Base-by-base conservation (phyloP, 2,888 invertebrate species). In the Cabera pusaria region DNA sequence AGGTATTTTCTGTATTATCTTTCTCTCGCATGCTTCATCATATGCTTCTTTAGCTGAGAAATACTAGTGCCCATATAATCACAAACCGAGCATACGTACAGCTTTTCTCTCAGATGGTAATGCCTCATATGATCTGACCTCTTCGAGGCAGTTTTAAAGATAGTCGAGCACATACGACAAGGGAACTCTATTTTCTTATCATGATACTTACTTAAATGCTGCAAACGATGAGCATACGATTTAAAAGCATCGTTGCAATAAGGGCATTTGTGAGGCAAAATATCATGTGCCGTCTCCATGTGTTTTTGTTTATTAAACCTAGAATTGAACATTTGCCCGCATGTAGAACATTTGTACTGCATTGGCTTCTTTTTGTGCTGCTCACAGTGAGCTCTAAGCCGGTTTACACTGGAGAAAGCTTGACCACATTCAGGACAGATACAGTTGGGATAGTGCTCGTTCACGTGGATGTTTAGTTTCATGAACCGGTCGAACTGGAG, bases 381-480 rank as follows among this genome's bases (percentile, higher is more conserved):
- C 8, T 40, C 40, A 17, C 7, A 34, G 18, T 41, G 41, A 1
- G 25, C 34, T 1, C 35, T 19, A 0, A 35, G 26, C 16, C 35
- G 29, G 5, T 41, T 41, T 6, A 25, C 25, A 16, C 26, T 39
- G 0, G 47, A 49, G 17, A 52, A 52, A 3, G 77, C 65, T 59
- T 85, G 86, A 1, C 86, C 86, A 39, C 87, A 88, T 28, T 72
- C 67, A 16, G 69, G 74, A 34, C 87, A 88, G 4, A 88, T 80
- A 32, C 79, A 77, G 28, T 82, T 81, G 0, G 78, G 85, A 44
- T 77, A 81, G 18, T 88, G 87, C 6, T 63, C 58, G 27, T 87
- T 86, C 51, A 83, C 76, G 44, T 87, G 87, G 0, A 56, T 73
- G 37, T 85, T 86, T 3, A 87, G 49, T 46, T 76, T 77, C 0